These are phyloP conservation scores for Bombus terrestris DNA, from an alignment of 1,140 invertebrate genomes.

Conservation along the genomic window DNA sequence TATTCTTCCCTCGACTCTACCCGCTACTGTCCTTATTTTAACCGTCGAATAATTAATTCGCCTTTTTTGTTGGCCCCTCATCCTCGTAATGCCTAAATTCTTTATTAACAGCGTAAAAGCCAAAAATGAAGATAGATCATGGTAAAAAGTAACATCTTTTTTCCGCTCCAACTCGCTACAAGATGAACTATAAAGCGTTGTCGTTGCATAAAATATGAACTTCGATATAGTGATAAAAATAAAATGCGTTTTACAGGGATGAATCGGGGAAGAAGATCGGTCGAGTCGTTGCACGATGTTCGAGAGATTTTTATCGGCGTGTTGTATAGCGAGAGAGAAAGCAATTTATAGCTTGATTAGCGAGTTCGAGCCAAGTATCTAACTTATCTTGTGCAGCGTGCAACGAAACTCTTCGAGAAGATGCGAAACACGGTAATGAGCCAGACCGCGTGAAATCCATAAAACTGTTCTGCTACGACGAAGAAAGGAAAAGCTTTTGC, in stretches of 20 bases:
- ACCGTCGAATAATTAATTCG: conserved; percentile 29
- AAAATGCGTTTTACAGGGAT: neutral
- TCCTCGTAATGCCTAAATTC: neutral
- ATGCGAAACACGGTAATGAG: neutral
- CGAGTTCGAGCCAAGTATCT: neutral
- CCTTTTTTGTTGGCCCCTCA: neutral
- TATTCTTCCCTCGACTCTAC: neutral
- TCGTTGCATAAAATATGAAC: neutral
- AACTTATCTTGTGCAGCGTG: neutral
- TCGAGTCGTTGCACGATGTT: neutral
- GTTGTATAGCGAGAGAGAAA: neutral
- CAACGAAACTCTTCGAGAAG: neutral
- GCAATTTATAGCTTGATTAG: neutral
- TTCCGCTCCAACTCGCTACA: neutral
- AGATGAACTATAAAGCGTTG: neutral
- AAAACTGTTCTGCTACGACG: neutral
- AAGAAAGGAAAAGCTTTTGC: neutral
- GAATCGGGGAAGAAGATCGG: neutral
- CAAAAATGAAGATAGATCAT: neutral
- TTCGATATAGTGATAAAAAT: neutral
- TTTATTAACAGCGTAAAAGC: neutral
- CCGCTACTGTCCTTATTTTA: neutral
- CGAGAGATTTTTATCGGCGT: neutral
- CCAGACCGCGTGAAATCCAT: conserved; percentile 23
- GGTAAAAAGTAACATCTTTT: neutral